phyloP scores from a whole-genome alignment of 1,140 invertebrate genomes.

The Drosophila quadrilineata region DNA sequence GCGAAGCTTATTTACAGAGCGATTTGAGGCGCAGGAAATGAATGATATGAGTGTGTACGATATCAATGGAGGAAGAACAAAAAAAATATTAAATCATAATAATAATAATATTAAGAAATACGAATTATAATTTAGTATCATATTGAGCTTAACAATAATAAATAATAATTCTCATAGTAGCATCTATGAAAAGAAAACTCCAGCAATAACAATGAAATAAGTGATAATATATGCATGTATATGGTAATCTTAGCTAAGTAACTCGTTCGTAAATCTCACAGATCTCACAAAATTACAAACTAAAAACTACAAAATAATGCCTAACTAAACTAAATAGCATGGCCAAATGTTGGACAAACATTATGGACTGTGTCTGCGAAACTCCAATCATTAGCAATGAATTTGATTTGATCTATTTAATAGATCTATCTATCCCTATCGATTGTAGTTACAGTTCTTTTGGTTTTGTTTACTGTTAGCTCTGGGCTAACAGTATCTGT shows the following conservation, averaged over 20 bases:
- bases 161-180: slow-evolving; percentile 19
- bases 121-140: slow-evolving; percentile 10
- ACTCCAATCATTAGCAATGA: too few relatives aligned
- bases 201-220: slow-evolving; percentile 38
- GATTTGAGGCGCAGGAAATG: slow-evolving; percentile 14
- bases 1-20: slow-evolving; percentile 58
- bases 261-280: slow-evolving; percentile 23
- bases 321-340: slow-evolving; percentile 13
- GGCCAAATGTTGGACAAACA: slow-evolving; percentile 13
- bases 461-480: too few relatives aligned
- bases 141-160: slow-evolving; percentile 16
- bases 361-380: too few relatives aligned
- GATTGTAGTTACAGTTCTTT: too few relatives aligned
- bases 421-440: too few relatives aligned
- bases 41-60: slow-evolving; percentile 2
- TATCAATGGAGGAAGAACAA: slow-evolving; percentile 5
- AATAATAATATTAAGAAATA: slow-evolving; percentile 21
- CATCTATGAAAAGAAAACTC: slow-evolving; percentile 19
- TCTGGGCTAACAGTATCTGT: too few relatives aligned
- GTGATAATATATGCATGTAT: too few relatives aligned
- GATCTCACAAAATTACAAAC: too few relatives aligned
- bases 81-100: slow-evolving; percentile 7
- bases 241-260: slow-evolving; percentile 19
- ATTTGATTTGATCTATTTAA: too few relatives aligned
- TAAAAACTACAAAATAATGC: slow-evolving; percentile 3